phyloP scores from a whole-genome alignment of 2,797 vertebrate genomes.

The Thamnophis elegans region DNA sequence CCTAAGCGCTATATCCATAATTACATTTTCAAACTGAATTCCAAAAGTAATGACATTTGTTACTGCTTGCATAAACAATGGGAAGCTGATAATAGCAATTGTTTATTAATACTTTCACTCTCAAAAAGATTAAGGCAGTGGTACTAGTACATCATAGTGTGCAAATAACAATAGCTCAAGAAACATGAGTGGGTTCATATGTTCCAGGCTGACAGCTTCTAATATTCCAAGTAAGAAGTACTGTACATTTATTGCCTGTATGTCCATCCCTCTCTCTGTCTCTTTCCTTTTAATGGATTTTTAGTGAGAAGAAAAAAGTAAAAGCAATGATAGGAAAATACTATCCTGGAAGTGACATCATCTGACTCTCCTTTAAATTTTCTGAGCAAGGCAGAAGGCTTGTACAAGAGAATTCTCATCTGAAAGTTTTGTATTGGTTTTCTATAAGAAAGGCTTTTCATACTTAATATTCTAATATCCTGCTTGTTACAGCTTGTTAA shows the following conservation, averaged over 20 bases:
- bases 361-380: background rate
- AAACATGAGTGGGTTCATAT: background rate
- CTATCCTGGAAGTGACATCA: background rate
- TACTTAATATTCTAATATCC: background rate
- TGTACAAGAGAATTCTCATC: background rate
- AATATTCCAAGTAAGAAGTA: background rate
- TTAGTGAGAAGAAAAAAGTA: background rate
- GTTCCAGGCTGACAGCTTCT: background rate
- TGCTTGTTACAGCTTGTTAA: background rate
- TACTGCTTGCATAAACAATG: background rate
- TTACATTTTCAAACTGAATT: background rate
- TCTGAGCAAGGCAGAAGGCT: background rate
- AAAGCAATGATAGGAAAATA: background rate
- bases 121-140: background rate
- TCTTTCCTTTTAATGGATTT: background rate
- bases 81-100: background rate
- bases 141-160: background rate
- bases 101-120: background rate
- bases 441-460: background rate
- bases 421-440: background rate
- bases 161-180: no score
- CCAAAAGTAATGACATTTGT: background rate
- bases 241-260: background rate
- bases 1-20: background rate
- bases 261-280: background rate